Evolutionary conservation across 2,888 invertebrate species (phyloP), one percentile per base, ranked within the genome.

Genomic region (Eilema caniola): DNA sequence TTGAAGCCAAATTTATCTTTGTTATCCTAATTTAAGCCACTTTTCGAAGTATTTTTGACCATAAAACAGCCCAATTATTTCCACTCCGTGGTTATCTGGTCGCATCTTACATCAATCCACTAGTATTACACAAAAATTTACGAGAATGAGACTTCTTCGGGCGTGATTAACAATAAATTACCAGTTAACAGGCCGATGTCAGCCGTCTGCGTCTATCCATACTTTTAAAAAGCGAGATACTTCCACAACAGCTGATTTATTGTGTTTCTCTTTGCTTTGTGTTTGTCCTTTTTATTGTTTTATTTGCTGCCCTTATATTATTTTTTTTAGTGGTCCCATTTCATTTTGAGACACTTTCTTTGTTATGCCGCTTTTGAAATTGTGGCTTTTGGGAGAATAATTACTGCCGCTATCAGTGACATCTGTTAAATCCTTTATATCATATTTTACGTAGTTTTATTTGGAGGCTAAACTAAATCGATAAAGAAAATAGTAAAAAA

Each of bases 41-140:
- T 84, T 81, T 74, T 67, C 59, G 70, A 81, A 41, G 82, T 86
- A 74, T 77, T 85, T 83, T 86, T 88, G 84, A 83, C 86, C 86
- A 91, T 92, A 91, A 92, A 92, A 90, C 85, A 86, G 88, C 85
- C 90, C 91, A 92, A 93, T 92, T 92, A 93, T 92, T 89, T 92
- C 89, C 89, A 87, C 88, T 88, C 88, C 84, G 78, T 83, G 86
- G 88, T 92, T 93, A 92, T 92, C 93, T 86, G 87, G 75, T 84
- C 83, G 82, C 87, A 91, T 92, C 92, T 92, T 87, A 87, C 87
- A 90, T 91, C 92, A 91, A 92, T 90, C 89, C 85, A 90, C 90
- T 92, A 90, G 90, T 90, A 90, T 93, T 92, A 93, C 92, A 91
- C 86, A 87, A 88, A 89, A 91, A 92, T 92, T 93, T 92, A 93